Evolutionary conservation across 2,888 invertebrate genomes (phyloP), one percentile per base, ranked within the genome.

Genomic region (Eupithecia exiguata): DNA sequence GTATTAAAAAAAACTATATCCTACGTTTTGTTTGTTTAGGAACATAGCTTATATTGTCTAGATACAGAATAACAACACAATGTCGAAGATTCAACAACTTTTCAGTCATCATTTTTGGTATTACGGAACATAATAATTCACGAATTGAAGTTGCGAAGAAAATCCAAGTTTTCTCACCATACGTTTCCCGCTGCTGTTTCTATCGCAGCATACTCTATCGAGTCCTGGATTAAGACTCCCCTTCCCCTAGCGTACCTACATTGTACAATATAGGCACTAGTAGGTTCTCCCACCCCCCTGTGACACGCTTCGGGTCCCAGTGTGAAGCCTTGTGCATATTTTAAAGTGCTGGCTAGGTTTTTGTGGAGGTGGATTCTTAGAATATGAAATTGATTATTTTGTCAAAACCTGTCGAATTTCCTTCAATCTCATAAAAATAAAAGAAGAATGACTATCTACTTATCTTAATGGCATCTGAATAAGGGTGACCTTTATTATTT

Each of bases 311-410:
- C 65, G 75, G 69, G 75, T 73, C 77, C 66, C 61, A 68, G 72
- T 76, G 79, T 74, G 76, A 76, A 74, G 72, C 77, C 78, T 70
- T 71, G 69, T 79, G 78, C 76, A 79, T 79, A 79, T 78, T 79
- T 78, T 77, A 79, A 78, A 79, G 76, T 74, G 75, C 69, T 71
- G 36, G 78, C 18, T 71, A 43, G n/a, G 65, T 46, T 72, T 58
- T 58, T 66, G 62, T 75, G 78, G 78, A 74, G 68, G 21, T 38
- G 69, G 71, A 46, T 43, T 73, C 38, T 68, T 61, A 10, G 21
- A n/a, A 18, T 65, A 5, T 36, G 38, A 38, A 38, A n/a, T 25
- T 58, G 10, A 58, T 25, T 25, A 12, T n/a, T 25, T 25, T 12
- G n/a, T 43, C 16, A 18, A 46, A 18, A 46, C 5, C 2, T 6